Conservation (phyloP, 2,888 invertebrate species). For the Cepaea hortensis region DNA sequence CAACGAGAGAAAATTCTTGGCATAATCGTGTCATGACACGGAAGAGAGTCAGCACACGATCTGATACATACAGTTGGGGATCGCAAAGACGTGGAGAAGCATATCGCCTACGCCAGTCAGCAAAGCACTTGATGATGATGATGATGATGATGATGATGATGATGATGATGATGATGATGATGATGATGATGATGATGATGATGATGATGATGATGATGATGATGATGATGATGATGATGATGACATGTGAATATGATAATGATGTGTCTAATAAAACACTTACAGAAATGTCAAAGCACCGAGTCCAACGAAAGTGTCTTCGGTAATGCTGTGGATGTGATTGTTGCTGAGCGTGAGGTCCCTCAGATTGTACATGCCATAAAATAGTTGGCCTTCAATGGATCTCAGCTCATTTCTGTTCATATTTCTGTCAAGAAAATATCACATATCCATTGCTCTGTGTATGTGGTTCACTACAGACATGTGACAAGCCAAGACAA, state of each 20-base stretch:
- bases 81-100: no score
- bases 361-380: constrained; percentile 60
- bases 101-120: no score
- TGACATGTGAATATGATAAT: neutral
- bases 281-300: constrained; percentile 89
- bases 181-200: constrained; percentile 13
- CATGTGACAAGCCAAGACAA: neutral
- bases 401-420: constrained; percentile 88
- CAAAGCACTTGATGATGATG: no score
- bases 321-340: constrained; percentile 84
- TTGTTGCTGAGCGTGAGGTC: constrained; percentile 87
- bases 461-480: neutral
- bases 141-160: no score
- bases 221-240: neutral
- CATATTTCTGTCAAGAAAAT: constrained; percentile 83
- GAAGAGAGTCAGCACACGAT: no score
- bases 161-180: constrained; percentile 3
- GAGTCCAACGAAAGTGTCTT: constrained; percentile 88
- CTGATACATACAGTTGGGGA: no score
- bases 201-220: neutral
- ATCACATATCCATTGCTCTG: neutral
- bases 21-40: no score
- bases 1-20: no score
- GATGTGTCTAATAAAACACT: constrained; percentile 76
- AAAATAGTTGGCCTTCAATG: constrained; percentile 84